These are phyloP conservation scores for Burhinus oedicnemus DNA, from an alignment of 2,113 vertebrate species.

Conservation along the genomic window DNA sequence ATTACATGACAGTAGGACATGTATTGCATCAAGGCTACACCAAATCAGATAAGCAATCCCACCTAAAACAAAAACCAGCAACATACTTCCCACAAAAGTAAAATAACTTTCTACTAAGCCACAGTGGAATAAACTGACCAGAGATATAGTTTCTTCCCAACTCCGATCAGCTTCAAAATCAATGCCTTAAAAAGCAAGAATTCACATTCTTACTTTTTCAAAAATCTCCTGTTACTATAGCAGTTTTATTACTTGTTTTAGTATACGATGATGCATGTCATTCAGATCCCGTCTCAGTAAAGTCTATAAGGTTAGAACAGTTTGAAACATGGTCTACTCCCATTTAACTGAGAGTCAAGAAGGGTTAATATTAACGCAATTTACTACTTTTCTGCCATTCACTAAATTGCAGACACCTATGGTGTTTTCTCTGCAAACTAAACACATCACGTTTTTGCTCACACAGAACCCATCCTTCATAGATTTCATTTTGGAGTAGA, in stretches of 20 bases:
- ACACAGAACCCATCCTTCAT: neutral
- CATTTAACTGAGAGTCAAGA: neutral
- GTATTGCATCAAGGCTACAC: neutral
- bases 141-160: neutral
- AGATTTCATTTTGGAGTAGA: neutral
- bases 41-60: slow-evolving; percentile 24
- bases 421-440: neutral
- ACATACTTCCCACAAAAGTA: neutral
- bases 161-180: neutral
- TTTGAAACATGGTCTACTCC: neutral
- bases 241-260: neutral
- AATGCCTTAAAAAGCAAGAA: neutral
- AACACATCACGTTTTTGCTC: neutral
- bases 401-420: neutral
- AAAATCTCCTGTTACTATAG: neutral
- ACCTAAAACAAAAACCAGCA: neutral
- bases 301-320: neutral
- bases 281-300: neutral
- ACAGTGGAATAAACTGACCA: neutral
- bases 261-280: neutral
- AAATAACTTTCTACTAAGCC: neutral
- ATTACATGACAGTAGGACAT: neutral
- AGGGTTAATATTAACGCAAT: neutral
- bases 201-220: neutral
- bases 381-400: neutral